These are phyloP conservation scores for Rotaria magnacalcarata DNA, from an alignment of 2,888 invertebrate species.

Conservation along the genomic window DNA sequence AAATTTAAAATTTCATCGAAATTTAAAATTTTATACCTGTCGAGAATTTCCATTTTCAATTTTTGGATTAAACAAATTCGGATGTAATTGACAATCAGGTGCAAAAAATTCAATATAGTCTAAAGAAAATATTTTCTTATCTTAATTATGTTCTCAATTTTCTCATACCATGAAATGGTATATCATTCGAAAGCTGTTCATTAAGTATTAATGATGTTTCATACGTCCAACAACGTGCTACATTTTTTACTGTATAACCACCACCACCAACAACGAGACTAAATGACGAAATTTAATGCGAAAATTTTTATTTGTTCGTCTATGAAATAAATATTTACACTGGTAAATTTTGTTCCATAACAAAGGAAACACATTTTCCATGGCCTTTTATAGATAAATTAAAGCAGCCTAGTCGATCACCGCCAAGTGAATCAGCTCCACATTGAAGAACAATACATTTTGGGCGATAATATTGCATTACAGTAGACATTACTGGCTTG, in stretches of 20 bases:
- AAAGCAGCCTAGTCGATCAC: slow-evolving; percentile 90
- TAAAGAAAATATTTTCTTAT: slow-evolving; percentile 43
- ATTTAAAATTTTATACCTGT: slow-evolving; percentile 60
- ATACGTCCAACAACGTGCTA: slow-evolving; percentile 96
- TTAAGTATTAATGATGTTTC: slow-evolving; percentile 90
- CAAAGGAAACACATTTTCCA: slow-evolving; percentile 93
- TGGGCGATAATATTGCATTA: slow-evolving; percentile 92
- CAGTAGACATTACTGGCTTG: slow-evolving; percentile 78
- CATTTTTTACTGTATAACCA: slow-evolving; percentile 87
- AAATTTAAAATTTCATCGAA: background rate
- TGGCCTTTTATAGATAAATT: slow-evolving; percentile 88
- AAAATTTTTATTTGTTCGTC: too few species aligned
- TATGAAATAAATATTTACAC: slow-evolving; percentile 59
- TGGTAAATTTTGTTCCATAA: slow-evolving; percentile 83
- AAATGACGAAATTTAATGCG: background rate
- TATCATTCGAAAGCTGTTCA: slow-evolving; percentile 61
- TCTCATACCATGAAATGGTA: slow-evolving; percentile 44
- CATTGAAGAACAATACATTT: slow-evolving; percentile 94
- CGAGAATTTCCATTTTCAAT: slow-evolving; percentile 89
- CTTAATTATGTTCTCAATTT: background rate
- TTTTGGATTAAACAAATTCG: slow-evolving; percentile 72
- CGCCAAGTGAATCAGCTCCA: slow-evolving; percentile 93
- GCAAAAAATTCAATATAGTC: slow-evolving; percentile 95
- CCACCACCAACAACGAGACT: slow-evolving; percentile 74
- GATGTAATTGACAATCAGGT: slow-evolving; percentile 90